These are phyloP conservation scores for Drymodes brunneopygia DNA, from an alignment of 2,113 vertebrate genomes.

Conservation along the genomic window DNA sequence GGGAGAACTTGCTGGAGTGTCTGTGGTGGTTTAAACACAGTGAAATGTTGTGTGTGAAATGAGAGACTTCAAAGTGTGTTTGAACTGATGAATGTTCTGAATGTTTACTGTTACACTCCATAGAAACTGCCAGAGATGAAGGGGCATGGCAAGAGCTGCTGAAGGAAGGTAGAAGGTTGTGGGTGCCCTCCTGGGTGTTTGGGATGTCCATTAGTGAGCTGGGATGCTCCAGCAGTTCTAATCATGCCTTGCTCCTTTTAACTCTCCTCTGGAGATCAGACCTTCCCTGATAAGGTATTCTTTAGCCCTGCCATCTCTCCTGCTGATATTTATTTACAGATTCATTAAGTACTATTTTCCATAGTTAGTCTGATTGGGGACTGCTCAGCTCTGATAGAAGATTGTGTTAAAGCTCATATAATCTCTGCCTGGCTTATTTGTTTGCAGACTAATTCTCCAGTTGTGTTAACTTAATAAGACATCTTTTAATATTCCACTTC, in stretches of 20 bases:
- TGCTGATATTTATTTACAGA: slow-evolving; percentile 13
- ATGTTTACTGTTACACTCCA: not conserved
- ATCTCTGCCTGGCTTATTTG: slow-evolving; percentile 15
- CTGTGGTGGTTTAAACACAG: not conserved
- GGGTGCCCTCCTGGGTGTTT: not conserved
- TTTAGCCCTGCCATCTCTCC: not conserved
- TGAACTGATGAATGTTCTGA: not conserved
- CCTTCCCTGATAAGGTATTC: not conserved
- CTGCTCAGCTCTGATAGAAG: slow-evolving; percentile 20
- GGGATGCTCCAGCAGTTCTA: not conserved
- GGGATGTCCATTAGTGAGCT: not conserved
- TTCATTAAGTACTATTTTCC: slow-evolving; percentile 27
- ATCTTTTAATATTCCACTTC: not conserved
- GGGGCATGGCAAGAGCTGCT: not conserved
- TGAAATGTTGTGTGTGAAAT: not conserved
- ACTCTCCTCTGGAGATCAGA: not conserved
- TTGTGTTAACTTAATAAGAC: not conserved
- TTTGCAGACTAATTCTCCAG: slow-evolving; percentile 22
- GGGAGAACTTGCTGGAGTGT: not conserved
- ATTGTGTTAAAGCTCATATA: slow-evolving; percentile 1
- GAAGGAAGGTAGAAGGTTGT: not conserved
- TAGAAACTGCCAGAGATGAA: not conserved
- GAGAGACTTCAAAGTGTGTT: not conserved
- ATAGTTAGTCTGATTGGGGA: slow-evolving; percentile 29
- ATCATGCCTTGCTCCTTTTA: not conserved